phyloP scores from a whole-genome alignment of 2,797 vertebrate species.

The Phrynocephalus forsythii region DNA sequence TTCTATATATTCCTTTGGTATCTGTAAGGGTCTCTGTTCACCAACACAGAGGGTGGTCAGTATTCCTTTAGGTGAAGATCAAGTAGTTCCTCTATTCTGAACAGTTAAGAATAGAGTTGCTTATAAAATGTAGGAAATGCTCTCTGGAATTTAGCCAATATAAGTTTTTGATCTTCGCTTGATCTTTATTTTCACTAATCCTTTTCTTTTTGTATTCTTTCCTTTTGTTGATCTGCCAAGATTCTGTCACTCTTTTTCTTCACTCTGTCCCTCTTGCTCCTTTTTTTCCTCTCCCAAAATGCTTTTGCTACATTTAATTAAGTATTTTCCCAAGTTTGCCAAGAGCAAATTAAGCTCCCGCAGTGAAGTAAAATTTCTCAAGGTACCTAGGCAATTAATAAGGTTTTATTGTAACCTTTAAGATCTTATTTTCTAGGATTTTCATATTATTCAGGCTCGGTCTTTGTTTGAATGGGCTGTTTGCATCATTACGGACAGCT shows the following conservation, averaged over 20 bases:
- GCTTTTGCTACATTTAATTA: conserved; percentile 80
- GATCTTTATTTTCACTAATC: conserved; percentile 84
- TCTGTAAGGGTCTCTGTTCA: conserved; percentile 64
- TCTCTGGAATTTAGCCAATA: conserved; percentile 78
- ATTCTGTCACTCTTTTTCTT: conserved; percentile 81
- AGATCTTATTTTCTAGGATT: conserved; percentile 64
- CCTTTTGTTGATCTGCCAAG: conserved; percentile 83
- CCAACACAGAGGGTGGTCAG: conserved; percentile 55
- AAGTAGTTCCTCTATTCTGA: conserved; percentile 77
- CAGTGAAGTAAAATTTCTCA: conserved; percentile 65
- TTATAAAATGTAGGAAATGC: conserved; percentile 80
- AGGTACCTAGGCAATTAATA: conserved; percentile 58
- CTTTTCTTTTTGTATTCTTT: conserved; percentile 81
- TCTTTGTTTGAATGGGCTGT: conserved; percentile 42
- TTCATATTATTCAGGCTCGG: conserved; percentile 56
- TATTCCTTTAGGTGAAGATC: conserved; percentile 77
- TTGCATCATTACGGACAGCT: conserved; percentile 9
- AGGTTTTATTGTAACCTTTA: conserved; percentile 65
- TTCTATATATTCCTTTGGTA: conserved; percentile 55
- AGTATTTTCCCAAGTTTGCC: conserved; percentile 72
- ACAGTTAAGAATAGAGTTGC: conserved; percentile 75
- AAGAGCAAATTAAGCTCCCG: conserved; percentile 76
- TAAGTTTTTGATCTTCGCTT: conserved; percentile 80
- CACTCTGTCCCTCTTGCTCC: conserved; percentile 54
- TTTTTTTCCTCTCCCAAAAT: conserved; percentile 48